Evolutionary conservation across 2,888 invertebrate species (phyloP).

Genomic region (Andrena dorsata): DNA sequence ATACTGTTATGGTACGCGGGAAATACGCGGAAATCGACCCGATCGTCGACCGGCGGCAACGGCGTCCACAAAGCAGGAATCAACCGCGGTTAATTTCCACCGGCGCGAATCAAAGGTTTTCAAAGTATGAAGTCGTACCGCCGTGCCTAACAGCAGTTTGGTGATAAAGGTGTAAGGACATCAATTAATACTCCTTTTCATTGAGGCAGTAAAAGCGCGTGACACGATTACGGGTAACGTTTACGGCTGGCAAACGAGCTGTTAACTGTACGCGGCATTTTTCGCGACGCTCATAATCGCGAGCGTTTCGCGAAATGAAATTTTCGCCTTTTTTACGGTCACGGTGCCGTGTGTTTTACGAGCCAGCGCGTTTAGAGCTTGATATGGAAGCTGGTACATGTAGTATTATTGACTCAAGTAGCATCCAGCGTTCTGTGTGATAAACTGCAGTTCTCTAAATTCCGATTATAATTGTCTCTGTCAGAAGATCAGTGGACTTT

Average conservation of each 20-base stretch:
- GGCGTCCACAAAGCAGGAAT: slow-evolving; percentile 23
- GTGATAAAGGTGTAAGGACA: slow-evolving; percentile 73
- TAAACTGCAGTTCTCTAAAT: background rate
- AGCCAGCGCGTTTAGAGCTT: slow-evolving; percentile 56
- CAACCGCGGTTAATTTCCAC: slow-evolving; percentile 32
- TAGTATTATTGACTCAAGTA: slow-evolving; percentile 57
- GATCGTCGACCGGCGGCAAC: slow-evolving; percentile 13
- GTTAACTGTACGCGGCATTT: slow-evolving; percentile 67
- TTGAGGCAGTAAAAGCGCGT: slow-evolving; percentile 64
- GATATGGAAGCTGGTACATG: slow-evolving; percentile 35
- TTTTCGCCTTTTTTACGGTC: slow-evolving; percentile 58
- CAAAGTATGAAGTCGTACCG: slow-evolving; percentile 50
- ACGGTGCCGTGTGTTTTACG: slow-evolving; percentile 64
- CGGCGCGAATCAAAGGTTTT: slow-evolving; percentile 38
- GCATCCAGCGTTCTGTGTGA: background rate
- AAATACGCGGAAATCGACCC: slow-evolving; percentile 6
- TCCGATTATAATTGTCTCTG: background rate
- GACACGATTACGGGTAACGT: slow-evolving; percentile 72
- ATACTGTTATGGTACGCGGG: background rate
- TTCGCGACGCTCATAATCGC: slow-evolving; percentile 62
- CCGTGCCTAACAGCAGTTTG: slow-evolving; percentile 47
- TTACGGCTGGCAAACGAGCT: slow-evolving; percentile 69
- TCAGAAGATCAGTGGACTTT: background rate
- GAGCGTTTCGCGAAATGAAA: slow-evolving; percentile 63
- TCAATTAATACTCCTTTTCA: slow-evolving; percentile 72